Base-by-base conservation (phyloP, 1,140 invertebrate genomes). In the Penaeus vannamei region DNA sequence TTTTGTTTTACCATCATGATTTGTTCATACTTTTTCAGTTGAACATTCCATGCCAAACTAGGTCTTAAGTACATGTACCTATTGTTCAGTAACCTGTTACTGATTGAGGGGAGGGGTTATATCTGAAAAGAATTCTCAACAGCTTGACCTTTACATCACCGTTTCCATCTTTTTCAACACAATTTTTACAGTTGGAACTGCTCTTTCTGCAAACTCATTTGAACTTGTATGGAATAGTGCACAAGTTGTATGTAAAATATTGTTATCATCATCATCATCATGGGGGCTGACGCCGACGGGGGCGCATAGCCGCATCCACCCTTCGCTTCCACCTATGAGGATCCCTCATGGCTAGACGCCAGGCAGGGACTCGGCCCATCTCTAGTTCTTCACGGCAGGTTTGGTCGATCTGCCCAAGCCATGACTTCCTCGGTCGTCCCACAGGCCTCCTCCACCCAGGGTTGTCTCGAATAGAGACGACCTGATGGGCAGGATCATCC, bases 101-200 rank as follows among this genome's bases (percentile, higher is more conserved):
- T 26, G 59, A 83, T 60, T 83, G 80, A 26, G 80, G 59, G 80
- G 59, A 59, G 62, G 8, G n/a, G 5, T 62, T 84, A 46, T 46
- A 66, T 23, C 83, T 84, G 32, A 84, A 84, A 20, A 84, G n/a
- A 64, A 84, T 69, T 29, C 83, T 84, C 12, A 64, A 84, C 22
- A 84, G 23, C n/a, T 36, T 84, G 26, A 62, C 42, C n/a, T 69
- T 72, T 23, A 72, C 42, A 32, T 84, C 83, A 36, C 8, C n/a
- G 32, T 60, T 23, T 61, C 62, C 42, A 82, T 82, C 62, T 82
- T 82, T 29, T 82, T 82, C 26, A 82, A 22, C 42, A 1, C 53
- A 60, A 0, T 82, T 60, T 82, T 60, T 7, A 82, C 22, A n/a
- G 80, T 82, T 53, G 60, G 80, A 4, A 60, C 23, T 12, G 80